Evolutionary conservation across 2,113 vertebrate genomes (phyloP).

Genomic region (Semnopithecus entellus): DNA sequence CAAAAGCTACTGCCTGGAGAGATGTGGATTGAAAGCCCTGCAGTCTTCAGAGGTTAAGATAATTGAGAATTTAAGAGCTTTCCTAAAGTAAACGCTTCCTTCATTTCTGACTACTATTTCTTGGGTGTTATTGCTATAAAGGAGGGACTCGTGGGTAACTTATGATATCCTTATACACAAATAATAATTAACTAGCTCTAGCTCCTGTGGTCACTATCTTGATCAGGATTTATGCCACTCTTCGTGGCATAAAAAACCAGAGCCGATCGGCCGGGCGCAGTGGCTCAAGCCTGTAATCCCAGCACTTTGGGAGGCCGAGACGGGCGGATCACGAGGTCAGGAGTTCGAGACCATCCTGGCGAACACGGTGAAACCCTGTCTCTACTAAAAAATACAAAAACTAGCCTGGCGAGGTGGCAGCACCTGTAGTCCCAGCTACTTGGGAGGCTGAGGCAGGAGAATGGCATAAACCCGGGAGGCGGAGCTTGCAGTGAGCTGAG

Average conservation of each 20-base stretch:
- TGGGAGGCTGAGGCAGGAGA: no score
- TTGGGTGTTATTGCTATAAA: neutral
- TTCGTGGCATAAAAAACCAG: neutral
- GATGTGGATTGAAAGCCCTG: conserved; percentile 42
- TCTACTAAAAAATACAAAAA: no score
- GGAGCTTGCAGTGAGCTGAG: no score
- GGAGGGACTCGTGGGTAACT: neutral
- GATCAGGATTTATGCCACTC: neutral
- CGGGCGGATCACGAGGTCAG: no score
- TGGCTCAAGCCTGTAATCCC: no score
- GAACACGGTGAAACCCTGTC: no score
- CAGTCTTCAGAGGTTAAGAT: neutral
- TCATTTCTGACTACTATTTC: conserved; percentile 27
- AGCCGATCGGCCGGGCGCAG: neutral
- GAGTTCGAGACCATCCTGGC: no score
- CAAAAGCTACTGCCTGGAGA: conserved; percentile 17
- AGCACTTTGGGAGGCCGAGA: no score
- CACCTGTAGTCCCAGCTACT: no score
- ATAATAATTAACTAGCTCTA: neutral
- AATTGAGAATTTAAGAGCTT: conserved; percentile 54
- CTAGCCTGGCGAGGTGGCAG: no score
- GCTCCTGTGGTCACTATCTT: neutral
- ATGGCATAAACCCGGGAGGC: no score
- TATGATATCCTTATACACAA: neutral
- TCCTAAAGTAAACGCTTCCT: conserved; percentile 38